phyloP scores from a whole-genome alignment of 1,140 invertebrate species.

The Watersipora subatra region DNA sequence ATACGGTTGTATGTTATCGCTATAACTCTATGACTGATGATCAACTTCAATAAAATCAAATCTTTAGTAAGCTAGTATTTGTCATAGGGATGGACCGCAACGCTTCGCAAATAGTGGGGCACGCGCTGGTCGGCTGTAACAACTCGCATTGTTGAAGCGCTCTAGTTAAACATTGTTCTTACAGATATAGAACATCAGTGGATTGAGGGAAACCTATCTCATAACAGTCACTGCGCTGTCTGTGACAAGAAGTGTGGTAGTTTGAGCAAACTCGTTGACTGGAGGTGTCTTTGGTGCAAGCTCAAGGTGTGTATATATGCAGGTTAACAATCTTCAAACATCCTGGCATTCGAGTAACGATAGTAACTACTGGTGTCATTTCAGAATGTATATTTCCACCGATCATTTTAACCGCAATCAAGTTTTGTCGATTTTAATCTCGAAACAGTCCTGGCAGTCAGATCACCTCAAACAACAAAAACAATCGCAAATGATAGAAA shows the following conservation, averaged over 20 bases:
- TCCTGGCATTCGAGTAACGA: not conserved
- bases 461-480: too few relatives aligned
- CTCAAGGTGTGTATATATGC: conserved; percentile 50
- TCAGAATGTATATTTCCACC: not conserved
- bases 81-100: not conserved
- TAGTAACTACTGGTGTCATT: too few relatives aligned
- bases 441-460: too few relatives aligned
- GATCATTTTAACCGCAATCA: not conserved
- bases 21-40: too few relatives aligned
- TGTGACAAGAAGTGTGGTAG: conserved; percentile 94
- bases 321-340: not conserved
- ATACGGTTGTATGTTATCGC: too few relatives aligned
- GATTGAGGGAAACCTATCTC: conserved; percentile 91
- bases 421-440: too few relatives aligned
- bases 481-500: too few relatives aligned
- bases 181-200: conserved; percentile 93
- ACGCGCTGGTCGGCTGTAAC: not conserved
- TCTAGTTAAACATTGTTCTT: conserved; percentile 2
- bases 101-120: not conserved
- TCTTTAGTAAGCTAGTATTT: not conserved
- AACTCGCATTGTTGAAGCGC: not conserved
- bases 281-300: conserved; percentile 87
- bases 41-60: too few relatives aligned
- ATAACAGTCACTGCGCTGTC: conserved; percentile 71
- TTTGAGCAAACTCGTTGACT: conserved; percentile 84